Evolutionary conservation across 2,113 vertebrate genomes (phyloP), one percentile per base, ranked within the genome.

Genomic region (Labeo rohita): DNA sequence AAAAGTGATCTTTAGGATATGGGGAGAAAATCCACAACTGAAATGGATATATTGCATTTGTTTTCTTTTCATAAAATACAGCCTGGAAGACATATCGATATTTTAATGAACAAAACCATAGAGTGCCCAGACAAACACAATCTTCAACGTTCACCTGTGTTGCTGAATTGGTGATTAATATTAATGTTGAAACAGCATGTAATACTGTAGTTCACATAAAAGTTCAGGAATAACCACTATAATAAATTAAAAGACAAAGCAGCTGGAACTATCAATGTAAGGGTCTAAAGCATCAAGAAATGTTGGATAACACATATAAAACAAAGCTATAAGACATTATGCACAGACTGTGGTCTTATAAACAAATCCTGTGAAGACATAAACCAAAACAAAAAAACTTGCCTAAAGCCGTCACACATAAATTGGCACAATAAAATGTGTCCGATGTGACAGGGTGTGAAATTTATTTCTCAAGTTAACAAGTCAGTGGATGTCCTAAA

Each of bases 31-130:
- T 65, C 56, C 56, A 65, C 63, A n/a, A 78, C 88, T 81, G 72
- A 78, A 87, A 86, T 39, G 39, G 43, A 72, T 80, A 66, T 36
- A 28, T 54, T 50, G 36, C 23, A 28, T 11, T 54, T 87, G 54
- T 87, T 90, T 87, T 90, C 80, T 87, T 86, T 89, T 89, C 84
- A 90, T 87, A 65, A 86, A 63, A 50, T 66, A 85, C 54, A 59
- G 84, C 74, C 61, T 75, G 76, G 75, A 83, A 68, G 79, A 74
- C 23, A 75, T 80, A 50, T 39, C 49, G 36, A 75, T 68, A 43
- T 47, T 77, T 77, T 76, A 77, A 83, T 77, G 5, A 72, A 59
- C 12, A 75, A 70, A 70, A 36, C 9, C 18, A 21, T 54, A 72
- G 56, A 59, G 56, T 21, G 21, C 56, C 56, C 56, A 59, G 6